Conservation (phyloP, 2,797 vertebrate genomes). For the Sebastes nivosus region DNA sequence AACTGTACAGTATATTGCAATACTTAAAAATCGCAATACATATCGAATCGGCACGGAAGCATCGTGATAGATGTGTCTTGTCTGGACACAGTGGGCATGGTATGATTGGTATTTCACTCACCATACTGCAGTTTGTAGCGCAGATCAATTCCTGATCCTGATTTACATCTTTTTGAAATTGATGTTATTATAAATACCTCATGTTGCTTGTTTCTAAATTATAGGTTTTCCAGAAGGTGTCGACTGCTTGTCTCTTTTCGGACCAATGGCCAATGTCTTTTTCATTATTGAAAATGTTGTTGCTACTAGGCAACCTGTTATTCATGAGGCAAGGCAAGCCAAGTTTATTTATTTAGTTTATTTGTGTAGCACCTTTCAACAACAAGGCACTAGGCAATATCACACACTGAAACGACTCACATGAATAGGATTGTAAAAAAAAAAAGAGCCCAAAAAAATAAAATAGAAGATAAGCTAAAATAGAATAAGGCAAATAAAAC, state of each 20-base stretch:
- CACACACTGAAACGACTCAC: not conserved
- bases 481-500: not conserved
- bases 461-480: not conserved
- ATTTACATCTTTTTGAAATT: not conserved
- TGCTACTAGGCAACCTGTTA: not conserved
- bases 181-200: not conserved
- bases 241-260: not conserved
- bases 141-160: not conserved
- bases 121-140: not conserved
- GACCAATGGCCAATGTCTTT: not conserved
- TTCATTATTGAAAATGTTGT: not conserved
- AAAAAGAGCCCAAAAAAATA: not conserved
- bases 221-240: not conserved
- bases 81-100: not conserved
- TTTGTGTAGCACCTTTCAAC: not conserved
- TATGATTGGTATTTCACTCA: not conserved
- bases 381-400: not conserved
- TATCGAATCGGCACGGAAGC: too few relatives aligned
- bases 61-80: not conserved
- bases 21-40: too few relatives aligned
- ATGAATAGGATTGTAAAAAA: not conserved
- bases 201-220: not conserved
- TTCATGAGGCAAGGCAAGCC: not conserved
- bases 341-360: not conserved
- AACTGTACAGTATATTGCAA: too few relatives aligned